Percentiles rank a stretch among this genome's conserved stretches.
These are phyloP conservation scores for Pycnonotus jocosus DNA, from an alignment of 2,113 vertebrate species.

Conservation along the genomic window DNA sequence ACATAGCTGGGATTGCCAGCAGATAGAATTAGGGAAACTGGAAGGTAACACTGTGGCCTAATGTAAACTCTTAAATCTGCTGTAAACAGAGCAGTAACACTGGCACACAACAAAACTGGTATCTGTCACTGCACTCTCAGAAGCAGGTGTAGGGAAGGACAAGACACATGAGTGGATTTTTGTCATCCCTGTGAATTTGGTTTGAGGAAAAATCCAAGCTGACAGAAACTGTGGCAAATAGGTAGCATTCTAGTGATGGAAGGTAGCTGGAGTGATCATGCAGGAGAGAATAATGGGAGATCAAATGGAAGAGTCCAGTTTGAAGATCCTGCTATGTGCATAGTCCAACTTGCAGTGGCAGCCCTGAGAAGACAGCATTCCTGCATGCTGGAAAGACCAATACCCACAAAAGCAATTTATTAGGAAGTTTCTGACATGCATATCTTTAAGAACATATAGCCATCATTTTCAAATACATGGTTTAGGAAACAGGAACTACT, in stretches of 20 bases:
- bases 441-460: background rate
- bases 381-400: background rate
- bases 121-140: conserved; percentile 6
- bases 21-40: conserved; percentile 64
- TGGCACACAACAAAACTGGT: background rate
- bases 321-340: fast-evolving
- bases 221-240: background rate
- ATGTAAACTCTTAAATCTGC: conserved; percentile 62
- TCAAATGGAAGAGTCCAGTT: background rate
- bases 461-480: background rate
- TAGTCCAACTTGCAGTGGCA: background rate
- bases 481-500: background rate
- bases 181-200: background rate
- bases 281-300: background rate
- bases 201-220: background rate
- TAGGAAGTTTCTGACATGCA: background rate
- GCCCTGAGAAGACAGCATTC: conserved; percentile 22
- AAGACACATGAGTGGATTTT: background rate
- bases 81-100: background rate
- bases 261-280: background rate
- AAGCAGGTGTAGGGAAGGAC: conserved; percentile 5
- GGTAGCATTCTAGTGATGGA: background rate
- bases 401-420: background rate
- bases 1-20: conserved; percentile 28
- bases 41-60: conserved; percentile 56